Base-by-base conservation (phyloP, 2,797 vertebrate species). In the Sebastolobus alascanus region DNA sequence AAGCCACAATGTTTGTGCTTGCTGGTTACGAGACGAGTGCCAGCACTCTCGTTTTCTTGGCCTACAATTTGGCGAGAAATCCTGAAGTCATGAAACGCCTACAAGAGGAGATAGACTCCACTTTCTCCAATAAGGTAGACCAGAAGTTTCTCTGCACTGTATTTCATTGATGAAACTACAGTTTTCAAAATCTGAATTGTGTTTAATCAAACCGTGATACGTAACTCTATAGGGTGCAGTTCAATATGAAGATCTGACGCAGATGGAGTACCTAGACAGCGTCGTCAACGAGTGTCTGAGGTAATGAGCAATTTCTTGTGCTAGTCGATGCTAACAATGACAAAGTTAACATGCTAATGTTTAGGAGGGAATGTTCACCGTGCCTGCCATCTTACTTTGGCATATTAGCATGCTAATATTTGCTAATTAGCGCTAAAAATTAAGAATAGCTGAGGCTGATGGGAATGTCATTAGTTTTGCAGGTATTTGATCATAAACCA, bases 181-280 rank as follows among this genome's bases (percentile, higher is more conserved):
- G 12, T 22, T 70, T 74, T 56, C 4, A 52, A 55, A 29, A 40
- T 68, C 2, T 11, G 3, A 16, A 8, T 5, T 50, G 5, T 38
- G 14, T 75, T 54, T 75, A 27, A 79, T 93, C 89, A 52, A 94
- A 95, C 40, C 90, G 88, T 22, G 5, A 54, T 77, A 54, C 77
- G 46, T 14, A 5, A 67, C 73, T 70, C 55, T 27, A 1, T 16
- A 97, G 96, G 90, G 85, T 13, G 1, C 84, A 3, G 85, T 95
- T 33, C 90, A 92, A 0, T 96, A 96, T 37, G 88, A 80, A 0
- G 2, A 80, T 1, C 8, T 97, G 86, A 87, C 80, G 69, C 92
- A 96, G 80, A 95, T 96, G 96, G 95, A 96, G 10, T 96, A 95
- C 67, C 89, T 97, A 0, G 93, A 96, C 18, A 88, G 91, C 80